phyloP scores from a whole-genome alignment of 2,797 vertebrate genomes.

The Anguilla megastoma region DNA sequence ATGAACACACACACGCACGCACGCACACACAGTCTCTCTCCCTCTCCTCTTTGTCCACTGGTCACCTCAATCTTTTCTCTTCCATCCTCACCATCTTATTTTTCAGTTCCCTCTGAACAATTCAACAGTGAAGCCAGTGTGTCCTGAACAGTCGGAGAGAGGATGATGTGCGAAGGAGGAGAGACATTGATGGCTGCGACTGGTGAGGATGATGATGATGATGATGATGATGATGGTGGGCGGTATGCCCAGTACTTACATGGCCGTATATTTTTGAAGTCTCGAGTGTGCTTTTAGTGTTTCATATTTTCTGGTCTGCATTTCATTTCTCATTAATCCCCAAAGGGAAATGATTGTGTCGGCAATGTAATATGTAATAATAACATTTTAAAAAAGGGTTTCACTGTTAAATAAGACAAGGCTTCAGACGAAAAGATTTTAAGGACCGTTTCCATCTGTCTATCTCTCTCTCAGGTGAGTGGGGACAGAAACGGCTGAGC shows the following conservation, averaged over 20 bases:
- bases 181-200: conserved; percentile 54
- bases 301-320: background rate
- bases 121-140: conserved; percentile 86
- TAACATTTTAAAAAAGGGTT: background rate
- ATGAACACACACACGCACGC: background rate
- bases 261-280: background rate
- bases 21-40: background rate
- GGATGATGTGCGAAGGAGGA: conserved; percentile 62
- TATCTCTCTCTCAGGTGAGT: conserved; percentile 50
- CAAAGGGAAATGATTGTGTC: background rate
- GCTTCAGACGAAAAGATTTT: background rate
- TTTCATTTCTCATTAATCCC: background rate
- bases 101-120: conserved; percentile 81
- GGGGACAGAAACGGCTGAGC: conserved; percentile 60
- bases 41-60: background rate
- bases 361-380: background rate
- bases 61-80: background rate
- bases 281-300: background rate
- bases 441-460: conserved; percentile 21
- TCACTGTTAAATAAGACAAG: background rate
- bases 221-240: background rate
- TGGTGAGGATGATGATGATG: conserved; percentile 57
- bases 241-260: background rate
- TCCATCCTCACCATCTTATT: background rate
- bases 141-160: conserved; percentile 93